Evolutionary conservation across 1,140 invertebrate genomes (phyloP), one percentile per base, ranked within the genome.

Genomic region (Macrobrachium rosenbergii): DNA sequence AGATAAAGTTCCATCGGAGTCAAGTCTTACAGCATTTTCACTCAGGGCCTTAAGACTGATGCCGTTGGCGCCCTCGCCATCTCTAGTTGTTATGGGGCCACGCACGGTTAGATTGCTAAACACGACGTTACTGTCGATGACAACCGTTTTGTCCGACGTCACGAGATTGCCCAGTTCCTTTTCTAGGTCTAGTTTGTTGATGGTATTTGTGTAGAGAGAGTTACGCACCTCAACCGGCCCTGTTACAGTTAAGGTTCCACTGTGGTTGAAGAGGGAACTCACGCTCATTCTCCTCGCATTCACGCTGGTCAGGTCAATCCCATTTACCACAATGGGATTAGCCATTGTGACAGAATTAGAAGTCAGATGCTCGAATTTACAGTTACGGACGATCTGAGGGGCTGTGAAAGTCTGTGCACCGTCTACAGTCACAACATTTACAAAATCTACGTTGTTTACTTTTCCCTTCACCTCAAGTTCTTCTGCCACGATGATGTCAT

Each of bases 11-110:
- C 37, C 37, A 43, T 84, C 72, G 11, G 64, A n/a, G 21, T 59
- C 69, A 8, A 84, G 52, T 52, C 19, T 23, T 5, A 84, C 63
- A 0, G 82, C 82, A 76, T 84, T 76, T 62, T 84, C 72, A 37
- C 59, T 14, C 12, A 84, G 21, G 17, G n/a, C 17, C 21, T 72
- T 84, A 14, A 84, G 72, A 14, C 62, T 84, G 11, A 58, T 5
- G 52, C 69, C 76, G 14, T 72, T 76, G 60, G 76, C 16, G 52
- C 82, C 82, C 11, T 2, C 45, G 11, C 60, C 75, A 17, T 45
- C 58, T 45, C 12, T 23, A 1, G 82, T 84, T 12, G 43, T 58
- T 2, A 84, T 58, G 12, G 60, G 23, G 1, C 72, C 82, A 12
- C 17, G 16, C 23, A 84, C 82, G 11, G 60, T 69, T 16, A 84